A percentile compares a stretch with the other conserved stretches of the same genome.
These are phyloP conservation scores for Epinephelus lanceolatus DNA, from an alignment of 2,113 vertebrate species.

Conservation along the genomic window DNA sequence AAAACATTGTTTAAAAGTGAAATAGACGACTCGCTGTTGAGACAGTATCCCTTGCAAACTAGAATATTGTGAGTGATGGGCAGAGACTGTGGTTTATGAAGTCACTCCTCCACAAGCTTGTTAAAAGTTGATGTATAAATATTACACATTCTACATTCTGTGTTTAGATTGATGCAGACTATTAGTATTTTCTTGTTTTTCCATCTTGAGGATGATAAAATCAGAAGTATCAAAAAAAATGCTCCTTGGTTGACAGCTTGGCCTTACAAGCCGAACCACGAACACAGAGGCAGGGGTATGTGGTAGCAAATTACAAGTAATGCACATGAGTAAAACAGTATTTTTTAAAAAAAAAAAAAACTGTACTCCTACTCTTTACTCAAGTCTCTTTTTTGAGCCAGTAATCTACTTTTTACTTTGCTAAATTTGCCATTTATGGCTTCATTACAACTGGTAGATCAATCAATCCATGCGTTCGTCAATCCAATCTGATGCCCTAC, in stretches of 20 bases:
- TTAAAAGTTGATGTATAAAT: background rate
- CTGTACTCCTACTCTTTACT: too few species aligned
- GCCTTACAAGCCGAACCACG: background rate
- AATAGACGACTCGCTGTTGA: background rate
- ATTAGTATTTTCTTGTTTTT: background rate
- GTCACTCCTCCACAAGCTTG: background rate
- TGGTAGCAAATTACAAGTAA: too few species aligned
- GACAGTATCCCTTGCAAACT: background rate
- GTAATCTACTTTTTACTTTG: too few species aligned
- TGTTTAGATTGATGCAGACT: background rate
- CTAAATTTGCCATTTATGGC: too few species aligned
- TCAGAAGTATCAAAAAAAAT: background rate
- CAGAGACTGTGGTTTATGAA: background rate
- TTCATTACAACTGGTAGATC: too few species aligned
- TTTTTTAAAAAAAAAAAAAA: too few species aligned
- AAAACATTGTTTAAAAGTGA: background rate
- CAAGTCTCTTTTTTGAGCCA: too few species aligned
- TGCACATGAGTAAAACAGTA: too few species aligned
- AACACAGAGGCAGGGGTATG: too few species aligned
- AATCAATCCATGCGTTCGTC: too few species aligned
- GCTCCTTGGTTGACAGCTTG: background rate
- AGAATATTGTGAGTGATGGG: background rate
- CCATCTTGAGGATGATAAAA: background rate
- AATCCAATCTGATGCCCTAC: too few species aligned
- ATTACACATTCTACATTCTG: background rate